A percentile compares a stretch with the other conserved stretches of the same genome.
Evolutionary conservation across 2,113 vertebrate genomes (phyloP).

Genomic region (mouse (Mus musculus)): GRCm39 chr1:171654001-171654500

Average conservation of each 20-base stretch:
- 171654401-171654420: not conserved
- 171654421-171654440: not conserved
- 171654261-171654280: not conserved
- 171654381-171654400: not conserved
- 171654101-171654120: not conserved
- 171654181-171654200: not conserved
- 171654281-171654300: not conserved
- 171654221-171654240: not conserved
- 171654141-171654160: not conserved
- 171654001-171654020: not conserved
- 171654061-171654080: not conserved
- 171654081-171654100: not conserved
- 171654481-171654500: not conserved
- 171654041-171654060: not conserved
- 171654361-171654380: not conserved
- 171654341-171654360: not conserved
- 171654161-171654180: not conserved
- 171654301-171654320: too few species aligned
- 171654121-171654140: not conserved
- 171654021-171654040: not conserved
- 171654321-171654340: not conserved
- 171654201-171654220: not conserved
- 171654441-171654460: not conserved
- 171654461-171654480: not conserved
- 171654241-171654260: not conserved